These are phyloP conservation scores for Catharus fuscescens DNA, from an alignment of 2,113 vertebrate genomes.

Conservation along the genomic window DNA sequence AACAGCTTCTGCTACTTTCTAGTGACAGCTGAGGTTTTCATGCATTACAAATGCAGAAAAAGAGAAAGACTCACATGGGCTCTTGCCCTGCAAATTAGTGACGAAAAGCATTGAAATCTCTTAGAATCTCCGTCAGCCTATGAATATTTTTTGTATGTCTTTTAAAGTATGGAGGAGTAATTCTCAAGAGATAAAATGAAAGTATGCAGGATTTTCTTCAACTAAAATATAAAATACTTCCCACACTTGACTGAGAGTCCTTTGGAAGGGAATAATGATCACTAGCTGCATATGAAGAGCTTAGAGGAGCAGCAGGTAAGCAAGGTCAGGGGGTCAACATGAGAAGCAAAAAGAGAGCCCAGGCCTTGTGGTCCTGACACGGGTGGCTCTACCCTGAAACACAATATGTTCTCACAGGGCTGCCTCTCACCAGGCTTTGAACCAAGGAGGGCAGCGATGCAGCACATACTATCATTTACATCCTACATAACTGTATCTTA, in stretches of 20 bases:
- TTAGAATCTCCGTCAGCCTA: background rate
- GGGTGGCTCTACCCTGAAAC: background rate
- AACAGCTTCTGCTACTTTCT: background rate
- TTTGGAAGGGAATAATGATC: background rate
- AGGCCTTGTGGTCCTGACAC: background rate
- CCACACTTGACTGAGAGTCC: background rate
- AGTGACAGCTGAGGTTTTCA: background rate
- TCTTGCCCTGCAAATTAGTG: background rate
- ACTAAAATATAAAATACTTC: background rate
- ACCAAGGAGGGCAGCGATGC: background rate
- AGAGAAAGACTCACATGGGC: background rate
- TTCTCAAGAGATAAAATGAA: background rate
- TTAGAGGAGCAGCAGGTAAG: background rate
- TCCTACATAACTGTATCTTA: background rate
- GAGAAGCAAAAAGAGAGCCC: background rate
- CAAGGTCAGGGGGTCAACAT: background rate
- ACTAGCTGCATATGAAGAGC: background rate
- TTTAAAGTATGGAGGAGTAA: background rate
- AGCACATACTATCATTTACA: background rate
- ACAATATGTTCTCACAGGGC: background rate
- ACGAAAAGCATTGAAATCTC: constrained; percentile 10
- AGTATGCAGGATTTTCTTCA: background rate
- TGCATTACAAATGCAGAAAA: constrained; percentile 4
- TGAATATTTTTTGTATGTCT: constrained; percentile 8
- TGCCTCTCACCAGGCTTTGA: background rate